A percentile compares a stretch with the other conserved stretches of the same genome.
phyloP scores from a whole-genome alignment of 37 sponge, comb jelly and placozoan species.

The Crambe crambe region DNA sequence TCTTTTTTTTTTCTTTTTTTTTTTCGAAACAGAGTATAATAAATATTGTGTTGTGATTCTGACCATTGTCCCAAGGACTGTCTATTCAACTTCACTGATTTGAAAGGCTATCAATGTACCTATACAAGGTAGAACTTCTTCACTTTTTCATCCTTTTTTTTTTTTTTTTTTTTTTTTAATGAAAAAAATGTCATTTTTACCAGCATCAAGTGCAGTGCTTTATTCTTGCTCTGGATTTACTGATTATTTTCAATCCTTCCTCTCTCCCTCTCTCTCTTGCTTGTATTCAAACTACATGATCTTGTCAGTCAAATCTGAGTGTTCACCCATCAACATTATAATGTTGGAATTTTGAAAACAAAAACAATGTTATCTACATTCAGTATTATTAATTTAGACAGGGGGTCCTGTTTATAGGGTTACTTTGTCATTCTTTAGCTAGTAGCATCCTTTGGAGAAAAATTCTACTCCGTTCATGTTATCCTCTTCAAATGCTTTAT shows the following conservation, averaged over 20 bases:
- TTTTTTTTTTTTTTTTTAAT: not conserved
- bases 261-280: not conserved
- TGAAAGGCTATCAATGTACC: not conserved
- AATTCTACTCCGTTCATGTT: not conserved
- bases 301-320: not conserved
- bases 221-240: too few species aligned
- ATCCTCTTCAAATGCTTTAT: not conserved
- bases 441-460: not conserved
- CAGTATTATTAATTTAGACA: too few species aligned
- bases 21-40: too few species aligned
- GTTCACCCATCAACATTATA: not conserved
- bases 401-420: too few species aligned
- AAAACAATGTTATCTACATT: too few species aligned
- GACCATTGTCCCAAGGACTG: too few species aligned
- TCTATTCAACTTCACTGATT: not conserved
- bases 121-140: not conserved
- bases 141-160: not conserved
- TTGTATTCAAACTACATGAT: not conserved
- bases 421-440: too few species aligned
- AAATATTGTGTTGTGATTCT: too few species aligned
- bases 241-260: too few species aligned
- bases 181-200: not conserved
- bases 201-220: too few species aligned
- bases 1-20: too few species aligned
- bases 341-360: too few species aligned